Evolutionary conservation across 2,888 invertebrate species (phyloP), one percentile per base, ranked within the genome.

Genomic region (Muschampia plurimacula): DNA sequence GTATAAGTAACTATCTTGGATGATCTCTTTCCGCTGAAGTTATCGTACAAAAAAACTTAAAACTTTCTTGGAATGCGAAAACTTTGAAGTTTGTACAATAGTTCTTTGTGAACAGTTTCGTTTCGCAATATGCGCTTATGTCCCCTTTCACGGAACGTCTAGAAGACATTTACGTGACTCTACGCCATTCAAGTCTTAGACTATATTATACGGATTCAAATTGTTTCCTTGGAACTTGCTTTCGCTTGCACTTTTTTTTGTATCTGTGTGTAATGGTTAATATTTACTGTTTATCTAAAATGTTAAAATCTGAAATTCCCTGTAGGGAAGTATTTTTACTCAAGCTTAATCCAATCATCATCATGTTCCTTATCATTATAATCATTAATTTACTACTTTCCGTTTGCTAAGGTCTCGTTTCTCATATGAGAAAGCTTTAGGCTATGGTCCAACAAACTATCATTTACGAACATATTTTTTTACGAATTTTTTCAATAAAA

Each of bases 81-180:
- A 55, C 55, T 22, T 22, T 3, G 2, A 55, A 55, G 9, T 22
- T 10, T 22, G 8, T 9, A 2, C 10, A 22, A 7, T 6, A 7
- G 3, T 55, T 55, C 55, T 55, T 55, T 22, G 12, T 7, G 9
- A 15, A 55, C 22, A 59, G 32, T 59, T 32, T 32, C 2, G 32
- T 32, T 59, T 59, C 28, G 32, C 59, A 12, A 32, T 36, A 32
- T 32, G 32, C 59, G 13, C 32, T 59, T 59, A 59, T 12, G 12
- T 32, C 32, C 13, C 59, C 32, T 59, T 28, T 59, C 59, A 6
- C 13, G 36, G 13, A 59, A 59, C 22, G 59, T 49, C 55, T 57
- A 12, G 32, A 22, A 55, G 55, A 55, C 55, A 55, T 39, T 55
- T 66, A 55, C 67, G 67, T 67, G 67, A 67, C 36, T 57, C 22